Evolutionary conservation across 2,888 invertebrate genomes (phyloP), one percentile per base, ranked within the genome.

Genomic region (Microctonus aethiopoides): DNA sequence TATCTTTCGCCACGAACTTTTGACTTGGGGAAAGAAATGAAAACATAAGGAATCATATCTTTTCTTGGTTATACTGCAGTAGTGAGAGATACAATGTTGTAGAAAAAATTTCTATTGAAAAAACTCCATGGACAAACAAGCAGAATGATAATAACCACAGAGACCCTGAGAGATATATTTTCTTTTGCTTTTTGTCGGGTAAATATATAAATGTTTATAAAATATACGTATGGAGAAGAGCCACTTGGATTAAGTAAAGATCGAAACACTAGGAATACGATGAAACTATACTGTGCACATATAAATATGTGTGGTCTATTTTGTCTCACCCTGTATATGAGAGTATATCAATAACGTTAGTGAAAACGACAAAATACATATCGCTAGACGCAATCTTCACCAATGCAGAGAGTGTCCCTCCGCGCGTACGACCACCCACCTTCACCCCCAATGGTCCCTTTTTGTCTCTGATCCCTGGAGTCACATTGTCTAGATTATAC

Each of bases 401-500:
- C 68, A 64, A 41, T 66, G 52, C 13, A 51, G 51, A 64, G 51
- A 39, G 56, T 65, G 41, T 65, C 59, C 68, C 61, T 32, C 39
- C 10, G 6, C 32, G 20, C 13, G 29, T 32, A 57, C 56, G 57
- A 66, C 62, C 56, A 70, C 68, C 65, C 56, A 61, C 62, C 54
- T 39, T 64, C 29, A 64, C 39, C 51, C 51, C 60, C 54, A 51
- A 60, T 56, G 46, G 59, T 61, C 64, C 70, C 70, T 54, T 62
- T 69, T 59, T 59, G 59, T 64, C 57, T 57, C 66, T 65, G 63
- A 59, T 78, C 81, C 78, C 81, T 29, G 32, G 80, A 78, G 83
- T 77, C 74, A 75, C 79, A 78, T 81, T 78, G 79, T 77, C 79
- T 80, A 77, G 80, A 81, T 81, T 83, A 73, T 73, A 80, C 79